Evolutionary conservation across 2,888 invertebrate species (phyloP).

Genomic region (Limenitis camilla): DNA sequence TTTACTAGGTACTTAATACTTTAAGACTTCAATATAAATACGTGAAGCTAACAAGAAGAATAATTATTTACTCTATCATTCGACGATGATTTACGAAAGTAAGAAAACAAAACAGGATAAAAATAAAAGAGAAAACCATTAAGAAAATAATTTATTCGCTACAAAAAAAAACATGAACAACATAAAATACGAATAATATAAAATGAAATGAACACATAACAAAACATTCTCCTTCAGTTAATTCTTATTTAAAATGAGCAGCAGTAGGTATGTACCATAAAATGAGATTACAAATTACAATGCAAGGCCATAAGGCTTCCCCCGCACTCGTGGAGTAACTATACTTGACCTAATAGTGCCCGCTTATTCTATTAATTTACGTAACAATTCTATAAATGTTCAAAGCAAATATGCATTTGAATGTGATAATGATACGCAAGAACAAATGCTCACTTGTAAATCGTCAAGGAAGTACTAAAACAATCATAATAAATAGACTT

Average conservation of each 20-base stretch:
- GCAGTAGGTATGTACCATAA: constrained; percentile 33
- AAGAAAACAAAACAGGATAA: neutral
- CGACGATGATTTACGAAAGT: too few relatives aligned
- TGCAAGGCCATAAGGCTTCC: constrained; percentile 59
- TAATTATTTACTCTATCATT: too few relatives aligned
- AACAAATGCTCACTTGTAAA: too few relatives aligned
- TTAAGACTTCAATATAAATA: too few relatives aligned
- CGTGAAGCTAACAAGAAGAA: too few relatives aligned
- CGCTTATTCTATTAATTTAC: constrained; percentile 23
- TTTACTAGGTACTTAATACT: too few relatives aligned
- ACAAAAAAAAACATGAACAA: neutral
- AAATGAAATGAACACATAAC: neutral
- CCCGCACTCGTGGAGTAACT: constrained; percentile 26
- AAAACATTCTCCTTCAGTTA: too few relatives aligned
- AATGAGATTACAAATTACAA: constrained; percentile 62
- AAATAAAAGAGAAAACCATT: constrained; percentile 1
- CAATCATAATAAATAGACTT: too few relatives aligned
- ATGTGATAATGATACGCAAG: neutral
- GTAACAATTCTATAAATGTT: constrained; percentile 9
- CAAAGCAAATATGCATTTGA: constrained; percentile 1
- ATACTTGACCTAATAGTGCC: constrained; percentile 51
- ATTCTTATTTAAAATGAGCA: too few relatives aligned
- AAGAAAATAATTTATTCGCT: neutral
- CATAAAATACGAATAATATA: neutral
- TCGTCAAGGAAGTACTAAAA: too few relatives aligned